phyloP scores from a whole-genome alignment of 23 tunicate genomes.

The Phallusia fumigata region DNA sequence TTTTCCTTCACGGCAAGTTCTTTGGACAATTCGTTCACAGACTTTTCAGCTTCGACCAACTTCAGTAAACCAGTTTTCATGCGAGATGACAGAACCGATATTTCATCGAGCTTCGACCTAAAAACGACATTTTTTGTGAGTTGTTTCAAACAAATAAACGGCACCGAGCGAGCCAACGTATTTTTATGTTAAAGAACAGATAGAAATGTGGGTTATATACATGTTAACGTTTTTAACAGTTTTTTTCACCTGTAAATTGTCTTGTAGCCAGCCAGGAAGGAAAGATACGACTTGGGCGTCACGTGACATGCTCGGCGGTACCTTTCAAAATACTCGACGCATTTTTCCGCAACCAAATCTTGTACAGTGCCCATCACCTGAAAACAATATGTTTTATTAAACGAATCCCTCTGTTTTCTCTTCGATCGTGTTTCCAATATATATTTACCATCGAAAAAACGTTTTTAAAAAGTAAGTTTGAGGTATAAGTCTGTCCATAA shows the following conservation, averaged over 20 bases:
- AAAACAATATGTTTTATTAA: too few relatives aligned
- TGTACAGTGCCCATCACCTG: constrained; percentile 98
- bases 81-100: constrained; percentile 73
- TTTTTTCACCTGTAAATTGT: constrained; percentile 76
- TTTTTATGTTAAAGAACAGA: too few relatives aligned
- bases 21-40: constrained; percentile 92
- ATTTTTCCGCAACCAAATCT: constrained; percentile 95
- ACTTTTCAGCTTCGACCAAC: constrained; percentile 96
- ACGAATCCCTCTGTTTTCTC: too few relatives aligned
- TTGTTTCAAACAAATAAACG: too few relatives aligned
- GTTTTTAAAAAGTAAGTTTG: too few relatives aligned
- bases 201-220: too few relatives aligned
- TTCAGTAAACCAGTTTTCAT: constrained; percentile 94
- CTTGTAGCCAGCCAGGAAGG: constrained; percentile 94
- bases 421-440: too few relatives aligned
- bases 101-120: constrained; percentile 79
- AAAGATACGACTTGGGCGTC: constrained; percentile 98
- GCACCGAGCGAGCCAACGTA: too few relatives aligned
- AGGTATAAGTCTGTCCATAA: too few relatives aligned
- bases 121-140: background rate
- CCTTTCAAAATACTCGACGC: constrained; percentile 94
- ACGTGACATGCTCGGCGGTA: constrained; percentile 97
- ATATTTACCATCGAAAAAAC: too few relatives aligned
- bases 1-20: constrained; percentile 94
- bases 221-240: too few relatives aligned